Percentiles rank a stretch among this genome's conserved stretches.
Evolutionary conservation across 2,888 invertebrate genomes (phyloP).

Genomic region (Dolichopus griseipennis): DNA sequence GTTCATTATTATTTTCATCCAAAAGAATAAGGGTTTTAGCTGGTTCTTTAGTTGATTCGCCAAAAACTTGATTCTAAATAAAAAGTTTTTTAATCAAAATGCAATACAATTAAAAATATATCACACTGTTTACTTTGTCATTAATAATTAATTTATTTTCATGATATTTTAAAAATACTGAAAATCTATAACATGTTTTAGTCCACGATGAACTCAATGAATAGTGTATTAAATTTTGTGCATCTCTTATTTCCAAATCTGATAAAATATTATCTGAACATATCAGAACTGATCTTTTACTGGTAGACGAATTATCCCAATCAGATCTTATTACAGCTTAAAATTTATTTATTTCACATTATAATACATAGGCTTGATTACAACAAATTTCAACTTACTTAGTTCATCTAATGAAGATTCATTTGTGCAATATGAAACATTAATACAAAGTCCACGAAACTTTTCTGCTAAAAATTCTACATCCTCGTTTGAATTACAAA

Average conservation of each 20-base stretch:
- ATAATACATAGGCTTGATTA: neutral
- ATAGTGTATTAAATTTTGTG: constrained; percentile 60
- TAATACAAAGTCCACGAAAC: neutral
- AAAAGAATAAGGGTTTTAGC: constrained; percentile 47
- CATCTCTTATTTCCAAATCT: constrained; percentile 56
- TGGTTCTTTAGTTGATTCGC: constrained; percentile 23
- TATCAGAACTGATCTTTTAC: constrained; percentile 47
- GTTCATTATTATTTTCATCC: constrained; percentile 51
- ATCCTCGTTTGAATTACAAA: constrained; percentile 53
- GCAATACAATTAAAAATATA: neutral
- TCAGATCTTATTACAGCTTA: neutral
- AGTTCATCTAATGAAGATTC: constrained; percentile 18
- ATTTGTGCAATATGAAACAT: neutral
- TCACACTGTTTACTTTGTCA: neutral
- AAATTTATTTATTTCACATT: neutral
- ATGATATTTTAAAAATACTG: constrained; percentile 56
- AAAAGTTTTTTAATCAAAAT: neutral
- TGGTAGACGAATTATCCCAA: constrained; percentile 13
- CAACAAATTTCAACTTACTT: constrained; percentile 10
- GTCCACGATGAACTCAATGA: constrained; percentile 58
- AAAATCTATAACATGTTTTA: constrained; percentile 60
- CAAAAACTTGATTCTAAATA: neutral
- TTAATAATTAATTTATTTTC: constrained; percentile 26
- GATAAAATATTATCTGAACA: constrained; percentile 60
- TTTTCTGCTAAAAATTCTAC: constrained; percentile 35